Base-by-base conservation (phyloP, 2,113 vertebrate species). In the Rhinopomastus cyanomelas region DNA sequence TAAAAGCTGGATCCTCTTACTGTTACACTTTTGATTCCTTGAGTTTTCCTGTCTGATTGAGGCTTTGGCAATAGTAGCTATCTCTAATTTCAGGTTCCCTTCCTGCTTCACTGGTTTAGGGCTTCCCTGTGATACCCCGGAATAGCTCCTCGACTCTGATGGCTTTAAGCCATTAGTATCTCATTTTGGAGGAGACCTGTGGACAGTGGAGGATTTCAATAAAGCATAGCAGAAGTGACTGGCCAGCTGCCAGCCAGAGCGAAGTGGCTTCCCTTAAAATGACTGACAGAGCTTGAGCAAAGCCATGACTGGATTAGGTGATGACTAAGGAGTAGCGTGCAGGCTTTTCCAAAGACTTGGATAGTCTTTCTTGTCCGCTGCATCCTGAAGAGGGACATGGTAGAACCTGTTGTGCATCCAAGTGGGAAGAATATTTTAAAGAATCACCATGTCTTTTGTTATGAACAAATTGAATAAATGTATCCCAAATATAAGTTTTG, bases 241-340 rank as follows among this genome's bases (percentile, higher is more conserved):
- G 92, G 92, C 90, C 64, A 36, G 9, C 30, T 88, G 94, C 92
- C 93, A 94, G 83, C 73, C 62, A 75, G 49, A 71, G 85, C 62
- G 64, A 86, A 95, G 83, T 85, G 77, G 77, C 79, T 94, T 96
- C 94, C 82, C 94, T 91, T 87, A 60, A 85, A 85, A 92, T 95
- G 95, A 82, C 82, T 92, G 87, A 73, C 81, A 59, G 79, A 89
- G 79, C 82, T 67, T 85, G 85, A 74, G 82, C 68, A 80, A 64
- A 67, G 80, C 72, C 73, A 49, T 21, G 92, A 25, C 85, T 83
- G 85, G 89, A 93, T 94, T 95, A 91, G 79, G 9, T 72, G 51
- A 76, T 91, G 91, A 81, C 85, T 81, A 72, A 89, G 82, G 80
- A 86, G 73, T 75, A 81, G 75, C 78, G 42, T 75, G 85, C 17